Evolutionary conservation across 2,797 vertebrate species (phyloP).

Genomic region (Notoglanidium macrostoma): DNA sequence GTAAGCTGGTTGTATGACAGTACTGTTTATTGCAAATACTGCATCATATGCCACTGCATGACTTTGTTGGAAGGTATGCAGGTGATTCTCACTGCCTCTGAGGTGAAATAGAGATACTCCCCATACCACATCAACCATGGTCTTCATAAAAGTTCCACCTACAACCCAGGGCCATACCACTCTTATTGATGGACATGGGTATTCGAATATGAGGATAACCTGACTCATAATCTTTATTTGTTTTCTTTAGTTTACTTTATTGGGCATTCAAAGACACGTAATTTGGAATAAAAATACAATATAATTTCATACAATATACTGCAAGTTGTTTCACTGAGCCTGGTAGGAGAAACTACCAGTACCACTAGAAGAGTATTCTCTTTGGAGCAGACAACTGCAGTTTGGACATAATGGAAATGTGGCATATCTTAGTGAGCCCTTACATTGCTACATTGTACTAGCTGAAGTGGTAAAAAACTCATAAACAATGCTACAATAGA

Average conservation of each 20-base stretch:
- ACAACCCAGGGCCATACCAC: background rate
- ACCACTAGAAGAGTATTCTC: background rate
- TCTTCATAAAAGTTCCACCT: background rate
- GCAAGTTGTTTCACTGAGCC: background rate
- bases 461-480: background rate
- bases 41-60: background rate
- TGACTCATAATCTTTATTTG: background rate
- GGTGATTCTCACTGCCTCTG: background rate
- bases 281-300: background rate
- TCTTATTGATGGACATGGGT: background rate
- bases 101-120: background rate
- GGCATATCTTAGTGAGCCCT: background rate
- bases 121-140: background rate
- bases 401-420: background rate
- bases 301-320: background rate
- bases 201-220: background rate
- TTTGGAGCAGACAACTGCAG: conserved; percentile 5
- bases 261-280: background rate
- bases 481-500: background rate
- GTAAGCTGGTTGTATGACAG: background rate
- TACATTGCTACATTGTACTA: background rate
- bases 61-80: background rate
- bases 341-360: background rate
- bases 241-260: background rate
- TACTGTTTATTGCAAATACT: background rate